Conservation (phyloP, 2,888 invertebrate genomes). For the Nezara viridula region DNA sequence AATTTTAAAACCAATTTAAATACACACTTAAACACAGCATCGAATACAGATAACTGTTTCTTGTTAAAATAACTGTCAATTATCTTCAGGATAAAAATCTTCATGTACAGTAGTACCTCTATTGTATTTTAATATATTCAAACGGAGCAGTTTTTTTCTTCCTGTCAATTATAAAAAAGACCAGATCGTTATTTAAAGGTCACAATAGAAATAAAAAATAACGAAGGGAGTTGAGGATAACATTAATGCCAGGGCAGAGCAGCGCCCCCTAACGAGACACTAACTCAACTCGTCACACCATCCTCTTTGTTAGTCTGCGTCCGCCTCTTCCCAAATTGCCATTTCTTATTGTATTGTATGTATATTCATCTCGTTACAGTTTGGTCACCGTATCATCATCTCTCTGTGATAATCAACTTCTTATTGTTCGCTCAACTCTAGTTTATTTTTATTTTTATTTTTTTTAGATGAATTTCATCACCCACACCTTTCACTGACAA, state of each 20-base stretch:
- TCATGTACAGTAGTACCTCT: background rate
- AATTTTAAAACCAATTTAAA: too few species aligned
- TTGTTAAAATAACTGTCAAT: background rate
- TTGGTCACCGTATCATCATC: too few species aligned
- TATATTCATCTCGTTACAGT: too few species aligned
- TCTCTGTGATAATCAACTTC: too few species aligned
- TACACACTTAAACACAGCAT: too few species aligned
- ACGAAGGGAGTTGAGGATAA: background rate
- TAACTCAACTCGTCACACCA: background rate
- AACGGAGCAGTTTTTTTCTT: background rate
- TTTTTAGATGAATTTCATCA: too few species aligned
- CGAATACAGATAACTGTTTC: too few species aligned
- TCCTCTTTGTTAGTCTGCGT: background rate
- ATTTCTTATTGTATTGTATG: background rate
- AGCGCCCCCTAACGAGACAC: background rate
- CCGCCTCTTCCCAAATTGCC: background rate
- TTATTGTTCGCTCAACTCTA: too few species aligned
- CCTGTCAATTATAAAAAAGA: conserved; percentile 1
- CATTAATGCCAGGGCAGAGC: background rate
- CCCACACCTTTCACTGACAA: too few species aligned
- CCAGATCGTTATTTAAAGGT: conserved; percentile 8
- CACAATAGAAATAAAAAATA: conserved; percentile 41
- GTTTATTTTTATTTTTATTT: too few species aligned
- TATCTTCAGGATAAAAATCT: background rate
- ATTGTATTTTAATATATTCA: background rate